Percentiles rank a stretch among this genome's conserved stretches.
Evolutionary conservation across 2,797 vertebrate genomes (phyloP).

Genomic region (Enteromius mattozi): DNA sequence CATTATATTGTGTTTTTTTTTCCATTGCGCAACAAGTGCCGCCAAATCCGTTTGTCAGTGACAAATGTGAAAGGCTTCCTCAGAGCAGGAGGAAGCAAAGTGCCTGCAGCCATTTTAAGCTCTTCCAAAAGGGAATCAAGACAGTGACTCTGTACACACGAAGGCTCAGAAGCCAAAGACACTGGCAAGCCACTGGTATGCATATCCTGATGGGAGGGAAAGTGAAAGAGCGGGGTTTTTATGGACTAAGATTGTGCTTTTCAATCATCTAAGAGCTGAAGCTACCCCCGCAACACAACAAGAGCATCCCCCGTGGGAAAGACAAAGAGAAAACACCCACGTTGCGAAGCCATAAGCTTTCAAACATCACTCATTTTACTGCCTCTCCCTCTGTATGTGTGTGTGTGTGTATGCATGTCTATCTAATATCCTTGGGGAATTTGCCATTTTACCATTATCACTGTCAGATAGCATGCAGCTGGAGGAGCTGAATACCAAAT

Average conservation of each 20-base stretch:
- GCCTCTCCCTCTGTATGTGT: constrained; percentile 59
- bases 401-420: constrained; percentile 48
- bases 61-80: constrained; percentile 58
- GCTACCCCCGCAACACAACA: constrained; percentile 79
- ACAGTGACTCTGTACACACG: constrained; percentile 73
- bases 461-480: constrained; percentile 46
- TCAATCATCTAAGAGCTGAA: constrained; percentile 80
- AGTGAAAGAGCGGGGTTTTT: constrained; percentile 79
- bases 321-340: constrained; percentile 78
- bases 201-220: constrained; percentile 75
- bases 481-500: constrained; percentile 43
- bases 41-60: constrained; percentile 46
- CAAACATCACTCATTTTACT: constrained; percentile 64
- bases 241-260: constrained; percentile 80
- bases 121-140: constrained; percentile 73
- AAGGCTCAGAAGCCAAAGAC: constrained; percentile 73
- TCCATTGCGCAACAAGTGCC: constrained; percentile 50
- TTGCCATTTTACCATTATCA: constrained; percentile 55
- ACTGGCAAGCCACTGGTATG: constrained; percentile 74
- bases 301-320: constrained; percentile 76
- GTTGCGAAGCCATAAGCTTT: constrained; percentile 72
- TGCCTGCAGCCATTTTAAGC: constrained; percentile 70
- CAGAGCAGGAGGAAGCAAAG: constrained; percentile 69
- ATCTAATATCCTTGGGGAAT: constrained; percentile 57
- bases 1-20: constrained; percentile 23